Evolutionary conservation across 64 coral and sea anemone species (phyloP), one percentile per base, ranked within the genome.

Genomic region (Pocillopora damicornis): DNA sequence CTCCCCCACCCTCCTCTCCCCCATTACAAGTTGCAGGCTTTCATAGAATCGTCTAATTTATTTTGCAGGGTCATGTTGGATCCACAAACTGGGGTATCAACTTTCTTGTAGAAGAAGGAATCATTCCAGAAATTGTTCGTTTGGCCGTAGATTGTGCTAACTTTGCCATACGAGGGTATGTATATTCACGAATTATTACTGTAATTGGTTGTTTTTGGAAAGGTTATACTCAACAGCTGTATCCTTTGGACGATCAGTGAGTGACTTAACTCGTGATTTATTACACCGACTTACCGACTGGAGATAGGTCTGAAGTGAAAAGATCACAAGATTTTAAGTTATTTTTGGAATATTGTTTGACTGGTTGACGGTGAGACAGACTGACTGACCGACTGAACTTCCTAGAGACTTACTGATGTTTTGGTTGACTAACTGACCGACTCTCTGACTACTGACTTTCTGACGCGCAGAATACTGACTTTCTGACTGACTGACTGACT

Each of bases 21-120:
- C 67, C n/a, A 10, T 71, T 23, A 7, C 42, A 51, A 7, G 42
- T 7, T 51, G 7, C 42, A 51, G 42, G 7, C 42, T 20, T 18
- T 62, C 79, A 23, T 42, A 51, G n/a, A 22, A 8, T 16, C 14
- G 1, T 13, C 5, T 16, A 14, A 34, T 75, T 60, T 37, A 15
- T 58, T 26, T 79, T 68, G 30, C 74, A 98, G 96, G 96, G 96
- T 51, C 93, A 98, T 71, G 91, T 94, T 76, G 96, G 96, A 18
- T 92, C 90, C 15, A 92, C 96, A 16, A 98, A 94, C 74, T 98
- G 96, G 96, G 93, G 96, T 23, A 95, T 98, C 35, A 98, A 88
- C 51, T 87, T 98, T 74, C 90, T 98, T 61, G 80, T 95, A 78
- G 96, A 98, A 15, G 93, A 98, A 78, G 96, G 89, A 7, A 90